A percentile compares a stretch with the other conserved stretches of the same genome.
Conservation (phyloP, 2,888 invertebrate genomes). For the Dicyrtoma fusca region DNA sequence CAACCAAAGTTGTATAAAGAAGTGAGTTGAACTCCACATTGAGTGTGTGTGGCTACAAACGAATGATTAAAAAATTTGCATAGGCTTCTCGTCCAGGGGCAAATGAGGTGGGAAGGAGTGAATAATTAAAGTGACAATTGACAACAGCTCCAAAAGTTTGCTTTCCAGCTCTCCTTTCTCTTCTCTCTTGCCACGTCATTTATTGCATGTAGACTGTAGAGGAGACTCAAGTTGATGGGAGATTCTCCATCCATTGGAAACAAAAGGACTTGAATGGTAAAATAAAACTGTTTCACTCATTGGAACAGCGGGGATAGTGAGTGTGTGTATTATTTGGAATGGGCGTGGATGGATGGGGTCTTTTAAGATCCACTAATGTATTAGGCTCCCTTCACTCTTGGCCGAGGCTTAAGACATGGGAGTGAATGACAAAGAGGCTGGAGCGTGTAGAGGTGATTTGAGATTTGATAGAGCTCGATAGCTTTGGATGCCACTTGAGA, state of each 20-base stretch:
- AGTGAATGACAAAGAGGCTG: not conserved
- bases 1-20: not conserved
- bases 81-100: not conserved
- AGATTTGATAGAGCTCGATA: conserved; percentile 21
- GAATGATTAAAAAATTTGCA: not conserved
- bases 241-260: no score
- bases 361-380: no score
- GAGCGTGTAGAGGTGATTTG: conserved; percentile 1
- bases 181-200: no score
- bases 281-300: not conserved
- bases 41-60: not conserved
- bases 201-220: no score
- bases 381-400: no score
- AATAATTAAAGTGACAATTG: conserved; percentile 14
- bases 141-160: conserved; percentile 5
- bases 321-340: no score
- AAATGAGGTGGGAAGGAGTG: not conserved
- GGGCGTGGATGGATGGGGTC: no score
- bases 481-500: conserved; percentile 22
- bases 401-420: not conserved
- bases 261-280: no score
- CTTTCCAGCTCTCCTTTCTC: not conserved
- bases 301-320: no score
- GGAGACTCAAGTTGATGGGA: no score
- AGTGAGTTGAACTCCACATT: no score